Conservation (phyloP, 2,113 vertebrate genomes). For the Caretta caretta region DNA sequence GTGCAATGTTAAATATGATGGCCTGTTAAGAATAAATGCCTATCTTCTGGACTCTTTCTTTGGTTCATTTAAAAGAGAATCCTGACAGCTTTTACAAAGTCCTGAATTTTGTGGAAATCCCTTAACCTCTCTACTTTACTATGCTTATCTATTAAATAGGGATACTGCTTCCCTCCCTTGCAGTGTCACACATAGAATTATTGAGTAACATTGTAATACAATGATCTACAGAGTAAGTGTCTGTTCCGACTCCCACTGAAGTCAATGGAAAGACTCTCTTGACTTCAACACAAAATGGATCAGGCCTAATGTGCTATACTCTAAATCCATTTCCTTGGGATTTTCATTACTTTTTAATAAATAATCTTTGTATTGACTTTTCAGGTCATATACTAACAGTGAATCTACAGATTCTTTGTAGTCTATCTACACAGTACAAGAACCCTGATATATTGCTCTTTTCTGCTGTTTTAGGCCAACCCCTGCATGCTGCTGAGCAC, state of each 20-base stretch:
- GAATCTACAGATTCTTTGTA: background rate
- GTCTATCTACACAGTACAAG: background rate
- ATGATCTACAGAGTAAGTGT: background rate
- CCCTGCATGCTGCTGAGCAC: background rate
- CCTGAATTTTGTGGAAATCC: background rate
- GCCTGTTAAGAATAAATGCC: background rate
- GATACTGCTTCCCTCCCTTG: background rate
- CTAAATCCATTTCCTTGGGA: background rate
- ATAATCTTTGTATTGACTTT: background rate
- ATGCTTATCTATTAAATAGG: background rate
- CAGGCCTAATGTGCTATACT: background rate
- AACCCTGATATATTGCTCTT: background rate
- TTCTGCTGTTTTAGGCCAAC: background rate
- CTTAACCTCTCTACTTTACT: background rate
- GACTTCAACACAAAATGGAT: background rate
- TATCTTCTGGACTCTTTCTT: background rate
- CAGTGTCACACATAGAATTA: background rate
- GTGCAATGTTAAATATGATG: rapidly evolving
- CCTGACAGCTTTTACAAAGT: background rate
- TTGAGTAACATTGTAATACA: background rate
- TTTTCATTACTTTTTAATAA: background rate
- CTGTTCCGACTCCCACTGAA: background rate
- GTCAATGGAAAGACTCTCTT: background rate
- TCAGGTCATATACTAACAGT: background rate
- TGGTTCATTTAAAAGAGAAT: background rate